Evolutionary conservation across 2,797 vertebrate species (phyloP), one percentile per base, ranked within the genome.

Genomic region (Peromyscus attwateri): DNA sequence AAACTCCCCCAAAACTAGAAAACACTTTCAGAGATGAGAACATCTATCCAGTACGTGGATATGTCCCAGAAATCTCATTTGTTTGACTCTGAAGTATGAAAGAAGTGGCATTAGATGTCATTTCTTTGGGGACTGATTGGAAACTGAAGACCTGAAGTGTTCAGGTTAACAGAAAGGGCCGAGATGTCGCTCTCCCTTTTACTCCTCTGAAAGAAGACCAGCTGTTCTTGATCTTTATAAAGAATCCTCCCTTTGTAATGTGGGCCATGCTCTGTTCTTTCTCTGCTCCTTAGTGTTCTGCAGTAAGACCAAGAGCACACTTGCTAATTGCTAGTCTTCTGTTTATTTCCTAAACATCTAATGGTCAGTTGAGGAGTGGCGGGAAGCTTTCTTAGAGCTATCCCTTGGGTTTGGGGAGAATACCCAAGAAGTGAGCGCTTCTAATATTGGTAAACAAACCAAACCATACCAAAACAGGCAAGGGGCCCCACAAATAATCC

Each of bases 341-440:
- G 16, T 88, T 97, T 97, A 82, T 82, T 96, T 98, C 89, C 97
- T 98, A 97, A 70, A 92, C 23, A 9, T 70, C 95, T 98, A 89
- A 25, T 7, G 1, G 57, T 91, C 95, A 95, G 80, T 95, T 91
- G 96, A 94, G 93, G 91, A 94, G 80, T 76, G 97, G 49, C 37
- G 79, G 83, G 87, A 87, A 93, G 93, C 11, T 2, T 66, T 84
- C 84, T 92, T 87, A 80, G 82, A 60, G 46, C 6, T 70, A 52
- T 85, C 70, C 92, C 49, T 94, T 91, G 49, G 0, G 19, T 88
- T 87, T 60, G 85, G 62, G 62, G 81, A 89, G 79, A 37, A 40
- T 9, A 46, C 62, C 29, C 55, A 87, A 76, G 91, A 94, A 66
- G 52, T 60, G 81, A 95, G 7, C 60, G 83, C 85, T 89, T 75